Base-by-base conservation (phyloP, 2,888 invertebrate species). In the Meghimatium bilineatum region DNA sequence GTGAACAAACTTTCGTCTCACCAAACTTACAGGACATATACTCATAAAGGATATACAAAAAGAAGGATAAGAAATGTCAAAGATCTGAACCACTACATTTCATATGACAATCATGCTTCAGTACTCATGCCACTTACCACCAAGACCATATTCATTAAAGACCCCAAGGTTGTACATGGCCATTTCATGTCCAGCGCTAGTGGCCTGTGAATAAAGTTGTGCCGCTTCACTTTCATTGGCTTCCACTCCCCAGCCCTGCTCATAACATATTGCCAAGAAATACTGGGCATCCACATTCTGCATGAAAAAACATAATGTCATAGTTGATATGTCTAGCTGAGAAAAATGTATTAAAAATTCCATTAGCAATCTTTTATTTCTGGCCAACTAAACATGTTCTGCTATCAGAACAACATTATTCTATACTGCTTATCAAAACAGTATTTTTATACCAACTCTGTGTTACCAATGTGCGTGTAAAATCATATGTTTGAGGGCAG, bases 211-310 rank as follows among this genome's bases (percentile, higher is more conserved):
- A 82, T 90, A 92, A 56, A 90, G 86, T 20, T 88, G 83, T 12
- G 90, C 91, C 12, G 92, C 91, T 74, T 88, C 89, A 82, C 88
- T 88, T 49, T 89, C 86, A 79, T 91, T 89, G 17, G 86, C 84
- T 56, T 89, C 90, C 44, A 91, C 89, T 10, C 92, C 92, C 87
- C 88, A 90, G 10, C 92, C 93, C 80, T 91, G 87, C 86, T 93
- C 92, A 80, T 91, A 91, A 84, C 92, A 92, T 60, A 92, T 82
- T 12, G 89, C 93, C 52, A 93, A 89, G 85, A 89, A 91, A 84
- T 91, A 92, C 85, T 90, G 89, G 0, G 90, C 90, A 38, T 91
- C 90, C 0, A 87, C 74, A 85, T 92, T 90, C 92, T 92, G 85
- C 32, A 23, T 20, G 36, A 69, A 44, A n/a, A n/a, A 44, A 5